Evolutionary conservation across 2,888 invertebrate genomes (phyloP).

Genomic region (Leistus spinibarbis): DNA sequence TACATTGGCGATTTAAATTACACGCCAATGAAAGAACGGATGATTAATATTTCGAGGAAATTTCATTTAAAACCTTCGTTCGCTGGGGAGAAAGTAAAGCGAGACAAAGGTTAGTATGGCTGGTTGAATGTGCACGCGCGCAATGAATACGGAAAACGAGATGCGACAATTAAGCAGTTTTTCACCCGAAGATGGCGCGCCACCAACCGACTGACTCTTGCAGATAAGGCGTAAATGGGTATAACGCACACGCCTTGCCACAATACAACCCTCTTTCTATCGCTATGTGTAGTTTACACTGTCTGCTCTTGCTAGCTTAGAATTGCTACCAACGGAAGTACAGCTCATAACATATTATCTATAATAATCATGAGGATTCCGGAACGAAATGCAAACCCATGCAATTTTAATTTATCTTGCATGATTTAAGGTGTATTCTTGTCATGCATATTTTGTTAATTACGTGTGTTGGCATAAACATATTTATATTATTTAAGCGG

Average conservation of each 20-base stretch:
- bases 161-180: slow-evolving; percentile 45
- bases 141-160: slow-evolving; percentile 36
- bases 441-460: no score
- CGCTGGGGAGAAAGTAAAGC: slow-evolving; percentile 24
- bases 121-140: not conserved
- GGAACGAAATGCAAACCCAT: not conserved
- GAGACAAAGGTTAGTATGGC: slow-evolving; percentile 34
- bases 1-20: slow-evolving; percentile 48
- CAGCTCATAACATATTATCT: not conserved
- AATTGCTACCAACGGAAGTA: not conserved
- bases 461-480: no score
- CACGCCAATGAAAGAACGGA: slow-evolving; percentile 48
- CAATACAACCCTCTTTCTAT: not conserved
- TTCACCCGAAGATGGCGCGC: slow-evolving; percentile 40
- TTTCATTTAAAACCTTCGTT: slow-evolving; percentile 41
- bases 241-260: not conserved
- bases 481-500: no score
- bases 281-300: not conserved
- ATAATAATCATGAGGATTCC: not conserved
- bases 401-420: not conserved
- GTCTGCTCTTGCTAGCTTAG: not conserved
- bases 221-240: slow-evolving; percentile 42
- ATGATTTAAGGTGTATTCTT: no score
- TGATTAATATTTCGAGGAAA: slow-evolving; percentile 46
- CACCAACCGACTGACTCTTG: slow-evolving; percentile 39